phyloP scores from a whole-genome alignment of 2,797 vertebrate genomes.

The Decapterus maruadsi region DNA sequence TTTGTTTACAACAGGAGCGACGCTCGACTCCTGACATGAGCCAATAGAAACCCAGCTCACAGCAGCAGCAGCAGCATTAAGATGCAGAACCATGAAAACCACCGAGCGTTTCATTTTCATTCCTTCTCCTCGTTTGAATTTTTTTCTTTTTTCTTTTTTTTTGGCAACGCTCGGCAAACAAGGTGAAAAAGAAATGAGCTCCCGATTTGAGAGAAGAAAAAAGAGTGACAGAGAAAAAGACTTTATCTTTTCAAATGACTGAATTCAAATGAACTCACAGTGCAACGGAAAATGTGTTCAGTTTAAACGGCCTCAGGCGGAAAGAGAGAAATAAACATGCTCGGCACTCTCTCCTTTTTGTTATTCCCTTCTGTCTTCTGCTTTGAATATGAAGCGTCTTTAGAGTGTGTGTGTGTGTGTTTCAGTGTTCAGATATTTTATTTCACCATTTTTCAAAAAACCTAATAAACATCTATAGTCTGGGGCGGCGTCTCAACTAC shows the following conservation, averaged over 20 bases:
- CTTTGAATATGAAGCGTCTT: constrained; percentile 58
- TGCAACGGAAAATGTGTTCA: constrained; percentile 73
- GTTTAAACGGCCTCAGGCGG: constrained; percentile 70
- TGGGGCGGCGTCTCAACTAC: too few relatives aligned
- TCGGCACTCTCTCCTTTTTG: constrained; percentile 59
- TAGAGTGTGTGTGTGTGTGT: constrained; percentile 15
- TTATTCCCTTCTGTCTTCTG: constrained; percentile 61
- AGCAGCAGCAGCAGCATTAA: constrained; percentile 59
- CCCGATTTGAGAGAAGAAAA: constrained; percentile 39
- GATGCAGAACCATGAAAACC: constrained; percentile 62
- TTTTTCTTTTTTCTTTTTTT: constrained; percentile 34
- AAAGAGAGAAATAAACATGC: constrained; percentile 73
- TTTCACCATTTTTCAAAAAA: constrained; percentile 1
- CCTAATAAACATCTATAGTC: constrained; percentile 1
- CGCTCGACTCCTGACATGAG: constrained; percentile 58
- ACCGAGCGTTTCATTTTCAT: constrained; percentile 40
- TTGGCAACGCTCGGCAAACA: constrained; percentile 65
- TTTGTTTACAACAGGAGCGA: constrained; percentile 58
- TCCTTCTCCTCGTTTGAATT: constrained; percentile 60
- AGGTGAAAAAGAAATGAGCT: constrained; percentile 70
- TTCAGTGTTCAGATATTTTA: constrained; percentile 13
- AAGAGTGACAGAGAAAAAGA: constrained; percentile 59
- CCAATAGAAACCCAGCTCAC: constrained; percentile 66
- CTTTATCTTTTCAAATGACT: constrained; percentile 80
- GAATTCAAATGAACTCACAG: constrained; percentile 77